phyloP scores from a whole-genome alignment of 1,140 invertebrate species.

The Lepidurus packardi region DNA sequence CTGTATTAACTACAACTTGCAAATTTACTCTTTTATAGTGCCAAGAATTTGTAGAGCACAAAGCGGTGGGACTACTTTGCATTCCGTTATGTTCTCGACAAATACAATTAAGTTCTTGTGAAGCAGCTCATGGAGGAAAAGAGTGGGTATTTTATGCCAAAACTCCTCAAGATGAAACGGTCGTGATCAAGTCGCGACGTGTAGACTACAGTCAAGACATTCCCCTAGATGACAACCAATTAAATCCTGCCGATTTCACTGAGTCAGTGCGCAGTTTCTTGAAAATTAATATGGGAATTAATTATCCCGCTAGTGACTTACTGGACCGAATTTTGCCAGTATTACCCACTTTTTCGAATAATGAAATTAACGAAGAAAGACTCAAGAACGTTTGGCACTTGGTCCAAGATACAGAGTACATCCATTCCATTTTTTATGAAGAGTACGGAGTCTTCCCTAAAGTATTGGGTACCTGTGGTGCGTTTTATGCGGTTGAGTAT shows the following conservation, averaged over 20 bases:
- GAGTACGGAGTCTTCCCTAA: slow-evolving; percentile 57
- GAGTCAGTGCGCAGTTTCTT: not conserved
- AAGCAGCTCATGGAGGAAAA: not conserved
- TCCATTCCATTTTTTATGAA: slow-evolving; percentile 53
- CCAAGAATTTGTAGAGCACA: not conserved
- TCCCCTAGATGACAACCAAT: not conserved
- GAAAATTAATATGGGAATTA: slow-evolving; percentile 4
- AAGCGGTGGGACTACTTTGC: not conserved
- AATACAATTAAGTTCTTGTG: not conserved
- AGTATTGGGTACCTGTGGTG: slow-evolving; percentile 59
- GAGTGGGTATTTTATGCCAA: not conserved
- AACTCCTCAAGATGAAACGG: not conserved
- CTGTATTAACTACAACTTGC: not conserved
- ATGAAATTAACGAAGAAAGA: not conserved
- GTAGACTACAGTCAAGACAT: not conserved
- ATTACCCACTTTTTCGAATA: not conserved
- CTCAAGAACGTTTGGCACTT: slow-evolving; percentile 54
- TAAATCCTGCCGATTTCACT: not conserved
- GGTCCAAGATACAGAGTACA: slow-evolving; percentile 60
- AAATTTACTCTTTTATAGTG: not conserved
- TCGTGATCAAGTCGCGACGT: not conserved
- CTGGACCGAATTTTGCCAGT: slow-evolving; percentile 1
- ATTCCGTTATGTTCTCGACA: not conserved
- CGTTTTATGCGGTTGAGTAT: slow-evolving; percentile 56
- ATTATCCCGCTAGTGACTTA: not conserved